Evolutionary conservation across 2,888 invertebrate genomes (phyloP), one percentile per base, ranked within the genome.

Genomic region (Tineola bisselliella): DNA sequence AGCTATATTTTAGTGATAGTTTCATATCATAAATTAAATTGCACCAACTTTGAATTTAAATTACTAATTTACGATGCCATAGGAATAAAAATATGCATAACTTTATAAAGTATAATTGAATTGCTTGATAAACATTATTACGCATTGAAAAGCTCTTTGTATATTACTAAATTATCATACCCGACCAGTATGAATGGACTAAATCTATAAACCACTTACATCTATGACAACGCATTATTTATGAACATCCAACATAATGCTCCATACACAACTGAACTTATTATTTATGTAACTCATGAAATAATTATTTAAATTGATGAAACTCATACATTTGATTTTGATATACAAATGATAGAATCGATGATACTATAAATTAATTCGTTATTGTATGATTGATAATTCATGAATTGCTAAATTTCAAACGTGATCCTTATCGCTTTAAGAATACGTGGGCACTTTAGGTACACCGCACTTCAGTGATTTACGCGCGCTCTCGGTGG

Each of bases 401-500:
- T 54, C 17, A 54, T 54, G 19, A 56, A 56, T n/a, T 25, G 25
- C 25, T 30, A 48, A 48, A 48, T 48, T 15, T 48, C 5, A 48
- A 48, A 54, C 19, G 12, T 54, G 25, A 54, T 54, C 54, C 25
- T 25, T 12, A 54, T 19, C 54, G 25, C 25, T 54, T 15, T 54
- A 54, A 54, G 54, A 54, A 54, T 54, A 54, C 54, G 12, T 54
- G 54, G 25, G 54, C 68, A 71, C 69, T 71, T 68, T 67, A 68
- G 72, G 73, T 73, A 69, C 70, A 74, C 69, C 72, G 69, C 68
- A 68, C 69, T 68, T 67, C 70, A 64, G 75, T 83, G 84, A 84
- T 84, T 84, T 84, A 84, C 67, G 74, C 66, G 65, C 70, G 69
- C 72, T 67, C 72, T 67, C 68, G 69, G 70, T 69, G 65, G 67